Conservation (phyloP, 2,113 vertebrate species). For the Coracopsis vasa region DNA sequence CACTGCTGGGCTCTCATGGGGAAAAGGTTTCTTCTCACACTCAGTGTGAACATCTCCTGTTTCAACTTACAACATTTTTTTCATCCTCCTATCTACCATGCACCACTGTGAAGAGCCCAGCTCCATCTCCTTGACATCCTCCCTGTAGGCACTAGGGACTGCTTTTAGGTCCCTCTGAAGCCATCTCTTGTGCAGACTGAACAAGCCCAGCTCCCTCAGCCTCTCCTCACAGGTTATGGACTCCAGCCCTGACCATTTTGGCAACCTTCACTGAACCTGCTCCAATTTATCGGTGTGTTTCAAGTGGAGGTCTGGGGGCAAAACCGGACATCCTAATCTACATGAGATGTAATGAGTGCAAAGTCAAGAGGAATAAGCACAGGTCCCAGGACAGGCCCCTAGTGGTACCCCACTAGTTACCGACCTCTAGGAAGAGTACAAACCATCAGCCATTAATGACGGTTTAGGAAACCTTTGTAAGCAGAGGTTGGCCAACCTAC, state of each 20-base stretch:
- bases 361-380: background rate
- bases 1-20: background rate
- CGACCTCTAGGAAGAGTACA: background rate
- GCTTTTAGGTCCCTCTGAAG: background rate
- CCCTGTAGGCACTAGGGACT: background rate
- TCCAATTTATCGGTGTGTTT: background rate
- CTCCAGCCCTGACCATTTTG: background rate
- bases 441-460: background rate
- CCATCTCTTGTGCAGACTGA: background rate
- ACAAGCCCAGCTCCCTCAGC: background rate
- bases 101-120: background rate
- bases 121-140: background rate
- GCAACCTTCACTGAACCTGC: background rate
- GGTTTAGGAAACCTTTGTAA: background rate
- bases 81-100: background rate
- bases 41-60: background rate
- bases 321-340: background rate
- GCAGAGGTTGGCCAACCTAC: background rate
- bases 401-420: background rate
- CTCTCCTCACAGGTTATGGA: background rate
- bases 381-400: background rate
- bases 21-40: background rate
- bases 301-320: background rate
- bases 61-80: background rate
- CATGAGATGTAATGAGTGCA: background rate